phyloP scores from a whole-genome alignment of 2,888 invertebrate genomes.

The Agrochola lychnidis region DNA sequence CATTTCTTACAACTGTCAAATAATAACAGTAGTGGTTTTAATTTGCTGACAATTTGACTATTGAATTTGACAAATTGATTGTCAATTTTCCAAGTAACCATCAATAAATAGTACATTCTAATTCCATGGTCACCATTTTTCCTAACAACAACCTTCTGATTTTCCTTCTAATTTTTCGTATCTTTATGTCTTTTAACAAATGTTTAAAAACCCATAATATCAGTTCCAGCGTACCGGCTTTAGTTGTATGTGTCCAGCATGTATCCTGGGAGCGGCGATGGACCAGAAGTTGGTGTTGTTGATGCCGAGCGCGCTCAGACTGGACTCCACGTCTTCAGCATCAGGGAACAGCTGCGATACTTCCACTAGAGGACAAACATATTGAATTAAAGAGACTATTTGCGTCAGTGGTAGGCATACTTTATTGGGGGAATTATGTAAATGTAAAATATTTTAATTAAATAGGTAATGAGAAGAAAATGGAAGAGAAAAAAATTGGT shows the following conservation, averaged over 20 bases:
- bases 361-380: slow-evolving; percentile 2
- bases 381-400: not conserved
- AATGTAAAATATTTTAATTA: not conserved
- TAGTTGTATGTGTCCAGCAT: slow-evolving; percentile 78
- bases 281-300: slow-evolving; percentile 89
- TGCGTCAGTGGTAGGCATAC: not conserved
- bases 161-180: too few species aligned
- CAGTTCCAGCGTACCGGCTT: slow-evolving; percentile 77
- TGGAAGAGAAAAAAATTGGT: too few species aligned
- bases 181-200: not conserved
- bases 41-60: not conserved
- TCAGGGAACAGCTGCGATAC: slow-evolving; percentile 77
- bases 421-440: not conserved
- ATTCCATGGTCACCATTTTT: not conserved
- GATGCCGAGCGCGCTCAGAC: slow-evolving; percentile 77
- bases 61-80: not conserved
- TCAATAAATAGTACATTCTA: not conserved
- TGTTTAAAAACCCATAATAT: not conserved
- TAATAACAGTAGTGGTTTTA: not conserved
- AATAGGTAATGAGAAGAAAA: not conserved
- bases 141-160: not conserved
- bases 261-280: slow-evolving; percentile 81
- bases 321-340: slow-evolving; percentile 75
- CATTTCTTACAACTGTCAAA: not conserved
- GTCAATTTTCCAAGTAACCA: not conserved